Evolutionary conservation across 2,888 invertebrate species (phyloP).

Genomic region (Netelia melanura): DNA sequence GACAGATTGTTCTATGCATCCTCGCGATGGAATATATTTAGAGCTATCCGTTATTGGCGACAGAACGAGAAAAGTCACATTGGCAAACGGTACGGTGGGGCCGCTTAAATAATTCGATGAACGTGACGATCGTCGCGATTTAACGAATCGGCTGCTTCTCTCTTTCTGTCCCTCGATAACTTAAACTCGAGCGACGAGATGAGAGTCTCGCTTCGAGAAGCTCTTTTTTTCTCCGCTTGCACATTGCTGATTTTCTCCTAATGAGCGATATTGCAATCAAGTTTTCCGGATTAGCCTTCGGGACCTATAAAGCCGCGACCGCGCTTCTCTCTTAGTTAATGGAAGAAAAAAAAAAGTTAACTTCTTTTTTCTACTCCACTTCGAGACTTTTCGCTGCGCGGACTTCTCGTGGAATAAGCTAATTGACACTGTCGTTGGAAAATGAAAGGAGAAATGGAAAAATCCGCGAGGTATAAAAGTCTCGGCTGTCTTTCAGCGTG

Average conservation of each 20-base stretch:
- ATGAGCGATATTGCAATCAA: slow-evolving; percentile 64
- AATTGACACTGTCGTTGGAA: slow-evolving; percentile 9
- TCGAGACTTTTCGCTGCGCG: neutral
- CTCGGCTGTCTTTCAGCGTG: neutral
- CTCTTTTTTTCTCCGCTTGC: slow-evolving; percentile 15
- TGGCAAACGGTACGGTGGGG: slow-evolving; percentile 11
- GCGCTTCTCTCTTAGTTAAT: slow-evolving; percentile 16
- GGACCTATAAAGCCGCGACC: slow-evolving; percentile 16
- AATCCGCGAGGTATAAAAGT: neutral
- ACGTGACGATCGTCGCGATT: slow-evolving; percentile 56
- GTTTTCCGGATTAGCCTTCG: slow-evolving; percentile 45
- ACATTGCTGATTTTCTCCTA: slow-evolving; percentile 17
- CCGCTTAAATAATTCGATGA: slow-evolving; percentile 65
- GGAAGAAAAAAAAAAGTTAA: slow-evolving; percentile 6
- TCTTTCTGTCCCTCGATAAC: slow-evolving; percentile 33
- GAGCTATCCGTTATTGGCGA: slow-evolving; percentile 37
- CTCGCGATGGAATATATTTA: slow-evolving; percentile 46
- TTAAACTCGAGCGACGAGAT: slow-evolving; percentile 2
- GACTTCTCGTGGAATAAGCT: neutral
- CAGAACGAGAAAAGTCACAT: slow-evolving; percentile 21
- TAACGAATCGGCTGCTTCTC: slow-evolving; percentile 33
- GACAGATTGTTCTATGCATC: slow-evolving; percentile 21
- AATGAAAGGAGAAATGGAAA: neutral
- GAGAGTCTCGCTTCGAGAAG: neutral
- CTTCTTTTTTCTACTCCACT: slow-evolving; percentile 4